A percentile compares a stretch with the other conserved stretches of the same genome.
Conservation (phyloP, 2,888 invertebrate genomes). For the Agriopis leucophaearia region DNA sequence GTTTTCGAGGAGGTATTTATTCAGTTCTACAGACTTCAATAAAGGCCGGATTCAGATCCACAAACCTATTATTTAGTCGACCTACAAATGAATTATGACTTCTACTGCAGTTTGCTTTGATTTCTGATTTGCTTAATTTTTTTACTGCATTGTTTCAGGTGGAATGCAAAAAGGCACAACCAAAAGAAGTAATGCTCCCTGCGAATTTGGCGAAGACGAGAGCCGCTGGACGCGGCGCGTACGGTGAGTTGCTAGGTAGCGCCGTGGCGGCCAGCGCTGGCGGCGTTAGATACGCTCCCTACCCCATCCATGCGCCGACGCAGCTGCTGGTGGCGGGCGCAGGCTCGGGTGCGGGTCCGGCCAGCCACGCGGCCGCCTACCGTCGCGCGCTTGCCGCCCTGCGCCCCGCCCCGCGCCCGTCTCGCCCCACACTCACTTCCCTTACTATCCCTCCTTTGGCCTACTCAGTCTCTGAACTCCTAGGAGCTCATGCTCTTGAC, state of each 20-base stretch:
- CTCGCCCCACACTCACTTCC: conserved; percentile 73
- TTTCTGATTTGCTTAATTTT: conserved; percentile 16
- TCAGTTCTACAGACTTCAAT: conserved; percentile 64
- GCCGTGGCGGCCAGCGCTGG: conserved; percentile 86
- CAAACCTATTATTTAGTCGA: conserved; percentile 47
- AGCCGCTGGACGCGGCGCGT: conserved; percentile 97
- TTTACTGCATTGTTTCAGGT: conserved; percentile 90
- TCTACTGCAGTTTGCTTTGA: conserved; percentile 21
- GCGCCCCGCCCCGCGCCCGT: conserved; percentile 74
- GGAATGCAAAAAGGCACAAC: conserved; percentile 99
- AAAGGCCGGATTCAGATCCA: conserved; percentile 29
- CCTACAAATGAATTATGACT: conserved; percentile 47
- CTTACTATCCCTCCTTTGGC: conserved; percentile 77
- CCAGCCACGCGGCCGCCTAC: conserved; percentile 69
- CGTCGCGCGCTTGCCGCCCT: conserved; percentile 79
- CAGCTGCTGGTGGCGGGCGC: conserved; percentile 78
- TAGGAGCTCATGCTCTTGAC: conserved; percentile 90
- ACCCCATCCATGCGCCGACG: conserved; percentile 85
- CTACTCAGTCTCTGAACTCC: conserved; percentile 84
- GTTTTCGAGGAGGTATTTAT: conserved; percentile 67
- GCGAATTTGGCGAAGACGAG: conserved; percentile 98
- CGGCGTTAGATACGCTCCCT: conserved; percentile 88
- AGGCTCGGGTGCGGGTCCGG: conserved; percentile 67
- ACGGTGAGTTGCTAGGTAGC: conserved; percentile 98
- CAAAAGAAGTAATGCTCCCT: conserved; percentile 99